phyloP scores from a whole-genome alignment of 2,797 vertebrate genomes.

The Threskiornis aethiopicus region DNA sequence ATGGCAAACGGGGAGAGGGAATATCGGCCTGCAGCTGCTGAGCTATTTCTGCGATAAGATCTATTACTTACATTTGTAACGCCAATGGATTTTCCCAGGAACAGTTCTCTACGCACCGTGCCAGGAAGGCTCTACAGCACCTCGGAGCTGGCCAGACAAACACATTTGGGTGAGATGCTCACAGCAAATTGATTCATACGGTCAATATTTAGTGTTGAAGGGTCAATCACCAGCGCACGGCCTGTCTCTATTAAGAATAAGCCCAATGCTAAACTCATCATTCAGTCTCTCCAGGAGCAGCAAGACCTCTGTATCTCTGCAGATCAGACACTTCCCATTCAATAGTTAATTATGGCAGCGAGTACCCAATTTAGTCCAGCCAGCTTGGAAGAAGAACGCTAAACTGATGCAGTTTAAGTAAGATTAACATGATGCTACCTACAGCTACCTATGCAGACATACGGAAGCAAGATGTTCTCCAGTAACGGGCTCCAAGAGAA shows the following conservation, averaged over 20 bases:
- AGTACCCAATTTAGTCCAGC: background rate
- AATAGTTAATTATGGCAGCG: background rate
- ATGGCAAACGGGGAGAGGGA: background rate
- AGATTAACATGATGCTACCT: background rate
- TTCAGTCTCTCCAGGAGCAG: background rate
- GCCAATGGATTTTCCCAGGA: background rate
- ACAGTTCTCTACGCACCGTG: accelerated
- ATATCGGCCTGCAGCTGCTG: background rate
- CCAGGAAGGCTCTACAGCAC: background rate
- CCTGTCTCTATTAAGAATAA: background rate
- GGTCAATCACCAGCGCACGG: background rate
- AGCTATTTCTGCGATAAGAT: background rate
- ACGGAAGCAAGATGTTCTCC: background rate
- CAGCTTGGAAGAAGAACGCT: background rate
- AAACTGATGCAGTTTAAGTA: background rate
- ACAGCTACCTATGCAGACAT: background rate
- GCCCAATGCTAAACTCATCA: background rate
- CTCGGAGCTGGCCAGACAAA: background rate
- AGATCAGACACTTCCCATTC: background rate
- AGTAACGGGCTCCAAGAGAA: background rate
- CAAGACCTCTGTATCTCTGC: background rate
- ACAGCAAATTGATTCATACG: background rate
- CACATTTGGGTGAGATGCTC: background rate
- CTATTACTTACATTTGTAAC: accelerated
- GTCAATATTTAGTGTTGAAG: background rate